phyloP scores from a whole-genome alignment of 2,797 vertebrate genomes.

The Falco concolor region DNA sequence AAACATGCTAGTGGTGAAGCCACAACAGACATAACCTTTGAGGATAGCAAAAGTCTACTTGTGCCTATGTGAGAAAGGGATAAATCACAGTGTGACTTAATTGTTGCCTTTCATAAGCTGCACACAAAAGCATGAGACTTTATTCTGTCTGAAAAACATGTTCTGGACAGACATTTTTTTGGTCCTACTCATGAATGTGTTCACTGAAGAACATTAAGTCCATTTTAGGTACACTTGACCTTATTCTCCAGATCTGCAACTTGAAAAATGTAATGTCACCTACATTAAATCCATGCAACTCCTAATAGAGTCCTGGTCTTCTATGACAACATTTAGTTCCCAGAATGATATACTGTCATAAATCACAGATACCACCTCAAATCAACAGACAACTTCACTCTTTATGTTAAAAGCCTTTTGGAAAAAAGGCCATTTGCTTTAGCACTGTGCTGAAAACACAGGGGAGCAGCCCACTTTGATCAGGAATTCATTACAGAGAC shows the following conservation, averaged over 20 bases:
- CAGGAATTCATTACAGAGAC: constrained; percentile 68
- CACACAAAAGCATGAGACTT: not conserved
- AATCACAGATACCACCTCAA: constrained; percentile 55
- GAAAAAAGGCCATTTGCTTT: constrained; percentile 69
- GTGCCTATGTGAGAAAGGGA: not conserved
- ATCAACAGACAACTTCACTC: constrained; percentile 52
- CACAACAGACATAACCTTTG: not conserved
- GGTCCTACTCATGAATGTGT: not conserved
- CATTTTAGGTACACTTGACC: constrained; percentile 16
- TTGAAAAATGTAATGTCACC: not conserved
- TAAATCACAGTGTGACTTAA: not conserved
- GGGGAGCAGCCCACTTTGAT: constrained; percentile 40
- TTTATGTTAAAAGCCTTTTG: constrained; percentile 56
- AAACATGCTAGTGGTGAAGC: not conserved
- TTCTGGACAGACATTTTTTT: not conserved
- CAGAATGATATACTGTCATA: constrained; percentile 49
- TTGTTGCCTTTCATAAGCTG: not conserved
- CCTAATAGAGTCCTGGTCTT: not conserved
- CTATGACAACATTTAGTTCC: constrained; percentile 17
- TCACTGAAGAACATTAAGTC: constrained; percentile 18
- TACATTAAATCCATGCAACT: constrained; percentile 6
- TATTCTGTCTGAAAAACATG: not conserved
- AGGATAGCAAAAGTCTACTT: not conserved
- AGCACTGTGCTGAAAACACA: constrained; percentile 68
- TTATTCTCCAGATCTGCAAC: not conserved